A percentile compares a stretch with the other conserved stretches of the same genome.
Evolutionary conservation across 1,140 invertebrate species (phyloP).

Genomic region (Drosophila truncata): DNA sequence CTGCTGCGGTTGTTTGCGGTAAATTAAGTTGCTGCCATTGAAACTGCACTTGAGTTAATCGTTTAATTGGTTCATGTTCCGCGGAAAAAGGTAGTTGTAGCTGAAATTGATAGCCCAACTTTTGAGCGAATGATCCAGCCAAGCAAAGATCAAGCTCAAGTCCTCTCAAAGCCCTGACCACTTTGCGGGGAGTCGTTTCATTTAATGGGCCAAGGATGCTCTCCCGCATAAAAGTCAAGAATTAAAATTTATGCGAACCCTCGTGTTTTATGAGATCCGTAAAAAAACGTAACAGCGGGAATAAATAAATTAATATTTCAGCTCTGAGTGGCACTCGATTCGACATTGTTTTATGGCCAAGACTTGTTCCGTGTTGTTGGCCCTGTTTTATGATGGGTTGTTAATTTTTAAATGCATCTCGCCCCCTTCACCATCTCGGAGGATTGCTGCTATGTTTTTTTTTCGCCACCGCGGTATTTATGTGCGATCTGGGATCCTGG

Average conservation of each 20-base stretch:
- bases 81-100: slow-evolving; percentile 4
- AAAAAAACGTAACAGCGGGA: slow-evolving; percentile 51
- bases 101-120: slow-evolving; percentile 36
- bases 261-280: slow-evolving; percentile 60
- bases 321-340: slow-evolving; percentile 37
- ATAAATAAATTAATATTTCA: slow-evolving; percentile 76
- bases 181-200: not conserved
- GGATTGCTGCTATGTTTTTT: slow-evolving; percentile 2
- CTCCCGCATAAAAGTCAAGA: slow-evolving; percentile 32
- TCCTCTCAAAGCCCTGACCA: slow-evolving; percentile 1
- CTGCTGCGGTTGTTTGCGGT: slow-evolving; percentile 69
- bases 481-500: slow-evolving; percentile 23
- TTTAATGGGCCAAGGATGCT: not conserved
- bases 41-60: slow-evolving; percentile 78
- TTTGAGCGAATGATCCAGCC: slow-evolving; percentile 19
- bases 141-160: slow-evolving; percentile 21
- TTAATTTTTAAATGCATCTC: slow-evolving; percentile 69
- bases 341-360: slow-evolving; percentile 66
- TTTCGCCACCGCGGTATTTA: slow-evolving; percentile 34
- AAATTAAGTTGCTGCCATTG: slow-evolving; percentile 78
- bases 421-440: not conserved
- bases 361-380: slow-evolving; percentile 34
- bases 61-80: slow-evolving; percentile 74
- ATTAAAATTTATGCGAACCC: slow-evolving; percentile 63
- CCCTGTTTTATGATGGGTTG: slow-evolving; percentile 44